Conservation (phyloP, 2,797 vertebrate species). For the Peromyscus attwateri region DNA sequence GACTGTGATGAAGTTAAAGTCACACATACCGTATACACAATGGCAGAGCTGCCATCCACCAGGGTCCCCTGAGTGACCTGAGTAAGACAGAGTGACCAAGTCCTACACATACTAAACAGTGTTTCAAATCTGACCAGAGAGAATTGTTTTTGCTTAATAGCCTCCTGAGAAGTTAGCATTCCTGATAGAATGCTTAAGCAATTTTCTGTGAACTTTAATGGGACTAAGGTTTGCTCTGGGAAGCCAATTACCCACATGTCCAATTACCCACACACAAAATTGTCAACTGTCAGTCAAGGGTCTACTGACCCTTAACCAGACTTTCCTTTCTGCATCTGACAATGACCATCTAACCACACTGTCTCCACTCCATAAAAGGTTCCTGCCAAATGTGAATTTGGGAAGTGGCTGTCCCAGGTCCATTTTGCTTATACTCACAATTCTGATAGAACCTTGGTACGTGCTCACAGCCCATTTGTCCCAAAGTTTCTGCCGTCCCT, state of each 20-base stretch:
- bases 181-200: conserved; percentile 79
- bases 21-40: not conserved
- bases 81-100: not conserved
- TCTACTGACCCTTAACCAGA: conserved; percentile 77
- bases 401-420: conserved; percentile 26
- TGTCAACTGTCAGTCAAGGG: conserved; percentile 80
- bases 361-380: conserved; percentile 46
- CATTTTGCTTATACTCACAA: not conserved
- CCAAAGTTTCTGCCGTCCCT: conserved; percentile 43
- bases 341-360: conserved; percentile 48
- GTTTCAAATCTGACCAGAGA: conserved; percentile 25
- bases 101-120: conserved; percentile 21
- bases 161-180: conserved; percentile 72
- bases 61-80: not conserved
- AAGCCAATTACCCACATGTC: conserved; percentile 80
- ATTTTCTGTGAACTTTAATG: conserved; percentile 82
- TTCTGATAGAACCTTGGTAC: conserved; percentile 41
- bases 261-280: conserved; percentile 76
- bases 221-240: conserved; percentile 77
- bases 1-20: not conserved
- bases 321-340: conserved; percentile 61
- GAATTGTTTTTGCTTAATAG: conserved; percentile 54
- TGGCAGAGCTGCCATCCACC: not conserved
- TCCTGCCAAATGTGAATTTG: conserved; percentile 54
- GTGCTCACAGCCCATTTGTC: not conserved